phyloP scores from a whole-genome alignment of 2,888 invertebrate genomes.

The Trissonchulus latispiculum region DNA sequence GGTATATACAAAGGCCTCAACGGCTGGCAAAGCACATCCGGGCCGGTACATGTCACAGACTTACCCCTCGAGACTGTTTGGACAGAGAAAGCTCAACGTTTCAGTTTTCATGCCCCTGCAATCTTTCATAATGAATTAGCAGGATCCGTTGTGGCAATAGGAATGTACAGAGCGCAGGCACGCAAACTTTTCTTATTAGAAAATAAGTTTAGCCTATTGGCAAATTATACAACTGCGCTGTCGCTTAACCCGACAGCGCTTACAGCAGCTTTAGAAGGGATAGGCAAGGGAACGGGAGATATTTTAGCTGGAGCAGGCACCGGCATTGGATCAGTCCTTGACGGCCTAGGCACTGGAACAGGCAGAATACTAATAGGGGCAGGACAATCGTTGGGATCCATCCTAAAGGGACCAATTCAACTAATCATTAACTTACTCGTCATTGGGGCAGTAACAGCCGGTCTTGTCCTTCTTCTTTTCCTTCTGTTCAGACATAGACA shows the following conservation, averaged over 20 bases:
- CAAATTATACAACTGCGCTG: background rate
- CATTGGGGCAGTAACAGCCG: background rate
- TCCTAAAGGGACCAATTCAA: slow-evolving; percentile 4
- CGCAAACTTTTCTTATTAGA: too few species aligned
- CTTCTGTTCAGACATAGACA: background rate
- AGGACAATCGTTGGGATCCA: background rate
- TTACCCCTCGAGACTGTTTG: background rate
- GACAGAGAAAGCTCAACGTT: background rate
- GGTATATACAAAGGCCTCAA: slow-evolving; percentile 3
- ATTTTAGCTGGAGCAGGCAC: background rate
- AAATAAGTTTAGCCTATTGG: background rate
- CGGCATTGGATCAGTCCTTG: background rate
- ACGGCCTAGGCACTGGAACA: background rate
- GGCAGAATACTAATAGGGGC: background rate
- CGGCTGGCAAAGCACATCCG: background rate
- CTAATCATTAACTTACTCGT: background rate
- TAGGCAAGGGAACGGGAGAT: background rate
- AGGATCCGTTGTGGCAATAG: too few species aligned
- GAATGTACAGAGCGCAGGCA: background rate
- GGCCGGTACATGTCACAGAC: background rate
- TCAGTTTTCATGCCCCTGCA: background rate
- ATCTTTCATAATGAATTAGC: background rate
- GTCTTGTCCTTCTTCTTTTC: background rate
- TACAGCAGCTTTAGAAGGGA: background rate
- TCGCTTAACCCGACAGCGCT: background rate